Percentiles rank a stretch among this genome's conserved stretches.
phyloP scores from a whole-genome alignment of 2,113 vertebrate genomes.

The Ictalurus punctatus region DNA sequence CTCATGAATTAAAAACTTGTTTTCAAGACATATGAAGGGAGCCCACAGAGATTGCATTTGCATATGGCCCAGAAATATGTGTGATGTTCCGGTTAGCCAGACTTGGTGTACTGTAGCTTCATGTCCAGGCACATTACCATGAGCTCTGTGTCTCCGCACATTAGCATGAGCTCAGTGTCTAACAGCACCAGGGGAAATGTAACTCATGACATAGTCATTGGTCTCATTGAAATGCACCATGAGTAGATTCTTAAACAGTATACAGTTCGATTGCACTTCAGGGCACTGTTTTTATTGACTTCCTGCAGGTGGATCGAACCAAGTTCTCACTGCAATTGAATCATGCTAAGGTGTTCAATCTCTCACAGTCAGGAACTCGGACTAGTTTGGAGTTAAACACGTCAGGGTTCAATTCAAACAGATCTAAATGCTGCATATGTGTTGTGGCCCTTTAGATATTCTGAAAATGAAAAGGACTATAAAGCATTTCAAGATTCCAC shows the following conservation, averaged over 20 bases:
- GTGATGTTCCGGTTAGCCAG: neutral
- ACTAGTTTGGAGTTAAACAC: neutral
- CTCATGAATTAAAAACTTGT: neutral
- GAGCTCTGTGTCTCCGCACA: neutral
- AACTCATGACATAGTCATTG: neutral
- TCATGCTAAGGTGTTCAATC: neutral
- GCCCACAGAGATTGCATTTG: neutral
- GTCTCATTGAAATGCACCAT: neutral
- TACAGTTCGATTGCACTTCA: neutral
- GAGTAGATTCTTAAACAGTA: neutral
- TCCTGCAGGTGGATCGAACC: neutral
- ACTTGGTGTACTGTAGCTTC: neutral
- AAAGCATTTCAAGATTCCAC: neutral
- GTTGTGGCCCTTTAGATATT: neutral
- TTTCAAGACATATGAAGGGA: neutral
- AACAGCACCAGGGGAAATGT: neutral
- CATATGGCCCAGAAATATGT: neutral
- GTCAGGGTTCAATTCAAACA: neutral
- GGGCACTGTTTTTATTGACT: neutral
- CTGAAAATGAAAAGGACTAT: neutral
- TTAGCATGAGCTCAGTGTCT: slow-evolving; percentile 14
- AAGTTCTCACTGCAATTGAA: neutral
- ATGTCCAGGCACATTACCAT: neutral
- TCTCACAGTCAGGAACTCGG: neutral
- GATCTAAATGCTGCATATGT: neutral